Conservation (phyloP, 2,797 vertebrate genomes). For the Prunella strophiata region DNA sequence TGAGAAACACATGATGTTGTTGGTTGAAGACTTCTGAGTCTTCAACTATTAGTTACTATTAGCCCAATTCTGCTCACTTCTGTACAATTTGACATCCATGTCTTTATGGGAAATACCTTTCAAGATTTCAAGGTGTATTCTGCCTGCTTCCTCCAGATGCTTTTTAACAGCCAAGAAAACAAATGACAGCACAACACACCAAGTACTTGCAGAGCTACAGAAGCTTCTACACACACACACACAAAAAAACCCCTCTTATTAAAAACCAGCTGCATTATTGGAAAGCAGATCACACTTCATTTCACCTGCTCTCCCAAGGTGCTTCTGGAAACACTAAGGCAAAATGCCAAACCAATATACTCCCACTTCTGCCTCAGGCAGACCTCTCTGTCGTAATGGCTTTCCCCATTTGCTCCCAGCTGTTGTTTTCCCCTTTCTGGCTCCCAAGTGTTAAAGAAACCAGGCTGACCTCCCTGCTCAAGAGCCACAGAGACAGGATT, state of each 20-base stretch:
- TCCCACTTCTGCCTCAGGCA: not conserved
- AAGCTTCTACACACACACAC: not conserved
- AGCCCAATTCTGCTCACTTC: not conserved
- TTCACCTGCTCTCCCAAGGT: not conserved
- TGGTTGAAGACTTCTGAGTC: not conserved
- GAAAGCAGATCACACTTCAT: not conserved
- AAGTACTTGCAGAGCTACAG: not conserved
- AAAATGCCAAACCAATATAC: not conserved
- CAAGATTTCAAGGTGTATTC: not conserved
- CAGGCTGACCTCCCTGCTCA: not conserved
- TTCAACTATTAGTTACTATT: not conserved
- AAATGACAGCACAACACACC: not conserved
- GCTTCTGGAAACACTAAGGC: not conserved
- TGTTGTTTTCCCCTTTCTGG: not conserved
- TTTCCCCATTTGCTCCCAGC: not conserved
- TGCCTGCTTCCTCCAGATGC: not conserved
- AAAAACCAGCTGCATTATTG: not conserved
- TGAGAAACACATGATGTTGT: fast-evolving
- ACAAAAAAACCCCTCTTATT: not conserved
- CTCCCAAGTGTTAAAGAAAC: not conserved
- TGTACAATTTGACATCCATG: not conserved
- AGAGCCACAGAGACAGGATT: not conserved
- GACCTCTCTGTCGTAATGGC: not conserved
- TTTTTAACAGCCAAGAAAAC: not conserved
- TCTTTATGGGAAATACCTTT: not conserved